These are phyloP conservation scores for Xiphorhynchus elegans DNA, from an alignment of 2,113 vertebrate genomes.

Conservation along the genomic window DNA sequence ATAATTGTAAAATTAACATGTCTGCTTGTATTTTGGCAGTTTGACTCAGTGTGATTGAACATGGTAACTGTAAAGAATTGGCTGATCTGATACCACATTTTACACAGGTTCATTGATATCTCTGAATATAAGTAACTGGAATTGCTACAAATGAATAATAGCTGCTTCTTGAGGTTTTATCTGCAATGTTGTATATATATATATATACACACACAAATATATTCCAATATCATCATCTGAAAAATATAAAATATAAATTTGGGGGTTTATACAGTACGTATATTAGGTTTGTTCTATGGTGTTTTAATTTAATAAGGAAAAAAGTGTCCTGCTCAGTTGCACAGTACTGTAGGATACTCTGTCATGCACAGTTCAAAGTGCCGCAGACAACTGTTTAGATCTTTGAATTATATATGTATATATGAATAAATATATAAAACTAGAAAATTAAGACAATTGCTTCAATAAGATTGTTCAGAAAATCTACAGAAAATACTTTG, in stretches of 20 bases:
- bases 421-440: constrained; percentile 34
- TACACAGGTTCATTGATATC: constrained; percentile 1
- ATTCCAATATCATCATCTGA: constrained; percentile 51
- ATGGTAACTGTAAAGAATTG: background rate
- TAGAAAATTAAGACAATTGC: constrained; percentile 56
- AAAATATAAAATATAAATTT: constrained; percentile 40
- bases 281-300: constrained; percentile 20
- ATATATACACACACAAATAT: background rate
- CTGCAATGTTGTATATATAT: constrained; percentile 41
- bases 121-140: constrained; percentile 65
- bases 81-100: background rate
- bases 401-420: constrained; percentile 53
- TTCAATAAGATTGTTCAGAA: constrained; percentile 71
- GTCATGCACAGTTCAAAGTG: constrained; percentile 74
- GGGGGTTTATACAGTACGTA: constrained; percentile 34
- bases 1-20: background rate
- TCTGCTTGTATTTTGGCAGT: background rate
- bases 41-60: background rate
- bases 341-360: constrained; percentile 49
- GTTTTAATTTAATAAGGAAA: constrained; percentile 66
- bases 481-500: background rate
- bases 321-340: constrained; percentile 35
- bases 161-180: constrained; percentile 37
- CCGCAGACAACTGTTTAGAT: constrained; percentile 70
- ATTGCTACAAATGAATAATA: constrained; percentile 30